Base-by-base conservation (phyloP, 2,113 vertebrate species). In the Columba livia region DNA sequence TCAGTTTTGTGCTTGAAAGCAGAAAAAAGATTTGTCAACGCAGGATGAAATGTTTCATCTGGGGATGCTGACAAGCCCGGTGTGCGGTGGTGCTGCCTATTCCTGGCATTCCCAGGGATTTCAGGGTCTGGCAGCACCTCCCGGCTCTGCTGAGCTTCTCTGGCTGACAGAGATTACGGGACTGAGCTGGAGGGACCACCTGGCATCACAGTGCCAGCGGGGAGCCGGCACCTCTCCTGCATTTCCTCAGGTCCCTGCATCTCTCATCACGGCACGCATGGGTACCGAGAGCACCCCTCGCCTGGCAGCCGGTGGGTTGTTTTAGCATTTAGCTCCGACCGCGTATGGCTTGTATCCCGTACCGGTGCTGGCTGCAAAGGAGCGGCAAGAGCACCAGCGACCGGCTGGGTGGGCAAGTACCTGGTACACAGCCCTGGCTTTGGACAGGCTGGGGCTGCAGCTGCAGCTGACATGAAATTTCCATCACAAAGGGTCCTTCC, bases 231-330 rank as follows among this genome's bases (percentile, higher is more conserved):
- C 28, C 34, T 20, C 79, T 48, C 79, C 79, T 8, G 29, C 34
- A 2, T 48, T 48, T 67, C 51, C 53, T 13, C 48, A n/a, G 36
- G 24, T 42, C 53, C 29, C 53, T 32, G 17, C 34, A 16, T n/a
- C 60, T 38, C n/a, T 26, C 29, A 15, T 16, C 60, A 11, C 3
- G 1, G 53, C 4, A 1, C 4, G 4, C 31, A n/a, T 42, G n/a
- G 29, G 24, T 23, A 28, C 25, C 1, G 9, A 70, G 24, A 51
- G 56, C 56, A 28, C 24, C n/a, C 56, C 1, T 7, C 23, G 2
- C 56, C 66, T 11, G n/a, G 17, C 79, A 60, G 79, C 48, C 57
- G 20, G 21, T 15, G 51, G 40, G 48, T 23, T 44, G 32, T 50
- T 50, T 44, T 28, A 47, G 19, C 24, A 14, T n/a, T 56, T 21